Base-by-base conservation (phyloP, 2,797 vertebrate species). In the Syngnathus rostellatus region DNA sequence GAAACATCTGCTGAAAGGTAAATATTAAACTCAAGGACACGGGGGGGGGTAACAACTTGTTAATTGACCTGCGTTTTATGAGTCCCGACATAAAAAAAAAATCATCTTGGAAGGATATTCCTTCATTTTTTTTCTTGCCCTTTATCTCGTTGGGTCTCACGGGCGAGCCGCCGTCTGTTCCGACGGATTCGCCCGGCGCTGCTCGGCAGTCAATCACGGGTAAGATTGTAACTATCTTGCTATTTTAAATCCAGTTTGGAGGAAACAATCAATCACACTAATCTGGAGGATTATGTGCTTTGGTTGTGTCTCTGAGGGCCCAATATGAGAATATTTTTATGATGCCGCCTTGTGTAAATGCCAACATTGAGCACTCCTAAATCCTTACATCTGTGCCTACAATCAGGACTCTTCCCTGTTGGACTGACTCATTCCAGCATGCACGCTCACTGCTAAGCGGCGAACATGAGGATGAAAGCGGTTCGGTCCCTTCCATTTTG, bases 191-290 rank as follows among this genome's bases (percentile, higher is more conserved):
- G 17, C 14, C 31, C 12, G 12, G 2, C 25, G 37, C 25, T 37
- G 55, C 25, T 57, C 25, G 25, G 55, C 25, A 57, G 55, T 57
- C 55, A 57, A 38, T 57, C 55, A 57, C 14, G 69, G 61, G 73
- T 71, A 59, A 67, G 39, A 78, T 72, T 68, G 63, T 11, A 75
- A 58, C 53, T 72, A 70, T 68, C 58, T 76, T 51, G 67, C 66
- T 68, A 72, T 79, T 79, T 68, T 71, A 63, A 74, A 81, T 79
- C 58, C 41, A 46, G 63, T 66, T 67, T 67, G 51, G 39, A 77
- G 75, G 62, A 76, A 77, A 78, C 63, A 72, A 83, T 81, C 66
- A 82, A 78, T 77, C 73, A 76, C 50, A 59, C 68, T 77, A 80
- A 85, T 86, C 68, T 75, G 41, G n/a, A 58, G 67, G 65, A 83